These are phyloP conservation scores for Tenthredo mesomela DNA, from an alignment of 2,888 invertebrate species.

Conservation along the genomic window DNA sequence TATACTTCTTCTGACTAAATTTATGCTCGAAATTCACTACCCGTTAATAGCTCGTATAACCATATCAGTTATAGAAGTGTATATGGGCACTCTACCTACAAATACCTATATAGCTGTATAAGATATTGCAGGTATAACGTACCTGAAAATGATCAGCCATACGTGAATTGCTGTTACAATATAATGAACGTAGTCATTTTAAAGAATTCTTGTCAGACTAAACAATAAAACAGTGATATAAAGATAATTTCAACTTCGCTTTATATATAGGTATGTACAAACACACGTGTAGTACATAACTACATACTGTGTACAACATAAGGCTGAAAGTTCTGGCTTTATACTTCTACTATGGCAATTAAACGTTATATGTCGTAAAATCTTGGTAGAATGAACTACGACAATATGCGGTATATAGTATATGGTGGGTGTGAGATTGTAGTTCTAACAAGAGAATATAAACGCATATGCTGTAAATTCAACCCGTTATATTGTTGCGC, in stretches of 20 bases:
- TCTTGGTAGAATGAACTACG: neutral
- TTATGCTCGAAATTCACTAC: neutral
- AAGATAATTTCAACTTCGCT: neutral
- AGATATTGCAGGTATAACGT: neutral
- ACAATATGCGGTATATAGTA: neutral
- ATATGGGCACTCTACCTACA: neutral
- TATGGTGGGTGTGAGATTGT: neutral
- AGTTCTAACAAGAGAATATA: neutral
- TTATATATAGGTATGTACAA: too few species aligned
- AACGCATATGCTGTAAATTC: neutral
- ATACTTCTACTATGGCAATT: neutral
- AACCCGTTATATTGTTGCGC: neutral
- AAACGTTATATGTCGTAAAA: slow-evolving; percentile 12
- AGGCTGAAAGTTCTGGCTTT: neutral
- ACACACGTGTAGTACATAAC: too few species aligned
- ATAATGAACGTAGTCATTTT: neutral
- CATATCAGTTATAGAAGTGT: neutral
- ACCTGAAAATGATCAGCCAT: neutral
- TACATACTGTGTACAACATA: neutral
- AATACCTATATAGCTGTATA: too few species aligned
- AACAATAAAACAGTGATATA: neutral
- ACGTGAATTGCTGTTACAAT: neutral
- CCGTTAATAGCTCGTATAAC: too few species aligned
- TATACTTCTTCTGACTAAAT: neutral
- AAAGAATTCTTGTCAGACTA: neutral